Evolutionary conservation across 2,113 vertebrate species (phyloP), one percentile per base, ranked within the genome.

Genomic region (Oriolus oriolus): DNA sequence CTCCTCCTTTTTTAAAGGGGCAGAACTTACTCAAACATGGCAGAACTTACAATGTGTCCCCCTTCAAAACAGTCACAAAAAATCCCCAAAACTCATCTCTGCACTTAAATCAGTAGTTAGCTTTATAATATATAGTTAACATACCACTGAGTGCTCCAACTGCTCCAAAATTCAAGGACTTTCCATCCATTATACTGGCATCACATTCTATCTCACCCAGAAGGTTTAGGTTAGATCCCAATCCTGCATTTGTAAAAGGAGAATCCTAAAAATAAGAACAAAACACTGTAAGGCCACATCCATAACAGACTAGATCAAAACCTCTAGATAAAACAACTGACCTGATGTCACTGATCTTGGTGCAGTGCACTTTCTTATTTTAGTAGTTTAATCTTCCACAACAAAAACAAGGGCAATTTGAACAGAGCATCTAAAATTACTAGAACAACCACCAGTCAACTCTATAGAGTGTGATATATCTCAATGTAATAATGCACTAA

Each of bases 101-200:
- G 26, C 26, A 76, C 26, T 65, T 74, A 66, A 82, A 86, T 31
- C 87, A 71, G 44, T 21, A 68, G 37, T 76, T 60, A 90, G 64
- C 9, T 65, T 84, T 74, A 20, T 31, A 83, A 89, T 9, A 65
- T 0, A 2, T 11, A 57, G 28, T 83, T 47, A 73, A 97, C 98
- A 85, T 98, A 98, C 99, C 99, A 97, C 99, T 99, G 87, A 99
- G 97, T 45, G 99, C 99, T 89, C 99, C 99, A 73, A 99, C 99
- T 53, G 99, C 99, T 97, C 99, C 99, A 95, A 99, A 99, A 97
- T 99, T 99, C 91, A 99, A 95, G 11, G 99, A 99, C 93, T 99
- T 99, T 87, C 99, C 99, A 97, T 99, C 99, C 99, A 99, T 99
- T 96, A 99, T 99, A 96, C 99, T 99, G 92, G 99, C 99, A 93